These are phyloP conservation scores for Anabacerthia variegaticeps DNA, from an alignment of 2,797 vertebrate genomes.

Conservation along the genomic window DNA sequence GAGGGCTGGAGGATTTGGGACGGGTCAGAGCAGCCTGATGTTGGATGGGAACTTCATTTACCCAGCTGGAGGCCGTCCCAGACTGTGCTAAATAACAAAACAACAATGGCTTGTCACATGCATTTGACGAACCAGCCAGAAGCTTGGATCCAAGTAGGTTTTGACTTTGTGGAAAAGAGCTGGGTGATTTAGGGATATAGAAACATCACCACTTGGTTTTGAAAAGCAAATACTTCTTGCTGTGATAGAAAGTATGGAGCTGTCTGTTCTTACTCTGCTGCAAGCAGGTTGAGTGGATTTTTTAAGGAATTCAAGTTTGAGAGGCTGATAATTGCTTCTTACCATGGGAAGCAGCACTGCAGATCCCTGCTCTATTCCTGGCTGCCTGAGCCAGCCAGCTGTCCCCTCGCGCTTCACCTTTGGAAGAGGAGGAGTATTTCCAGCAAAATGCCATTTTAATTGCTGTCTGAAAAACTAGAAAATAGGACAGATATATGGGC, in stretches of 20 bases:
- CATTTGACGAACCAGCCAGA: background rate
- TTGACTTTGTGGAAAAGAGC: background rate
- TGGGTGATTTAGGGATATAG: background rate
- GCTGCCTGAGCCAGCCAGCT: background rate
- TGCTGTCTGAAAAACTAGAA: background rate
- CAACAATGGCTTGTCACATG: background rate
- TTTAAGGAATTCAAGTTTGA: background rate
- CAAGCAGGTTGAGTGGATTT: background rate
- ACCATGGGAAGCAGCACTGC: background rate
- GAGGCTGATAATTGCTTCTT: slow-evolving; percentile 29
- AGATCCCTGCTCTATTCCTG: slow-evolving; percentile 15
- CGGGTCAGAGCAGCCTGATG: background rate
- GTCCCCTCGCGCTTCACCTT: background rate
- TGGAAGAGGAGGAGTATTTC: background rate
- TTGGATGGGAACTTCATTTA: background rate
- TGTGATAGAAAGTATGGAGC: background rate
- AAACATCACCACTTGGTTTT: background rate
- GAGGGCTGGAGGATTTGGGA: background rate
- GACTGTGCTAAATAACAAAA: background rate
- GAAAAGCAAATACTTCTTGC: background rate
- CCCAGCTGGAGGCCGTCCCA: background rate
- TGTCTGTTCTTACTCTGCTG: background rate
- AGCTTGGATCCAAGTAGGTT: background rate
- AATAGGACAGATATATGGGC: background rate
- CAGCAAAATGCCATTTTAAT: slow-evolving; percentile 12